Percentiles rank a stretch among this genome's conserved stretches.
phyloP scores from a whole-genome alignment of 2,113 vertebrate genomes.

The Pterocles orientalis region DNA sequence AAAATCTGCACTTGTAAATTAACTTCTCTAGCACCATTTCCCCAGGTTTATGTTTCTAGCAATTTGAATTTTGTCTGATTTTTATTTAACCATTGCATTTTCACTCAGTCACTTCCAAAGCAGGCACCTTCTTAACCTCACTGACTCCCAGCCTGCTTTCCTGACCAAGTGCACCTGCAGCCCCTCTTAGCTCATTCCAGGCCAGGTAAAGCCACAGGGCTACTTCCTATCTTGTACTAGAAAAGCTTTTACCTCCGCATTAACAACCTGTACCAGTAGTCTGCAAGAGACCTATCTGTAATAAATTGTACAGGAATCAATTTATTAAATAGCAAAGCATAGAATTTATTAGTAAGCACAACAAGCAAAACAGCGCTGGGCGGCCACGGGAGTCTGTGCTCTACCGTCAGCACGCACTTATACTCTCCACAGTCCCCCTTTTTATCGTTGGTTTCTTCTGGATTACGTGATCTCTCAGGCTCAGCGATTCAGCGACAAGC shows the following conservation, averaged over 20 bases:
- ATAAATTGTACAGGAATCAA: too few species aligned
- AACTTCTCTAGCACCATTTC: not conserved
- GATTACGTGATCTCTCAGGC: too few species aligned
- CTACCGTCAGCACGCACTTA: too few species aligned
- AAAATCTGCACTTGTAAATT: not conserved
- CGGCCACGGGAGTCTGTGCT: too few species aligned
- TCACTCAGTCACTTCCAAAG: not conserved
- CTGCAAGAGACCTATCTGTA: fast-evolving
- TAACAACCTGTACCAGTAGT: not conserved
- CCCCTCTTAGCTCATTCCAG: not conserved
- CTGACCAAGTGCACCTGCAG: not conserved
- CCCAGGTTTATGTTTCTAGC: not conserved
- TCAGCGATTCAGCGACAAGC: too few species aligned
- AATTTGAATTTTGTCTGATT: not conserved
- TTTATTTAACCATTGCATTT: not conserved
- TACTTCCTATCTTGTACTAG: not conserved
- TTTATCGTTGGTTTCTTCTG: too few species aligned
- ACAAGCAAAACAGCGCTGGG: too few species aligned
- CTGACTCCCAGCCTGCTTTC: not conserved
- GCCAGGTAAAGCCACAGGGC: not conserved
- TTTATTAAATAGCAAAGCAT: too few species aligned
- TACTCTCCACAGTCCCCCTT: too few species aligned
- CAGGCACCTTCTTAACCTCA: not conserved
- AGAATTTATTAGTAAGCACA: too few species aligned
- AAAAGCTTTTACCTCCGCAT: not conserved